These are phyloP conservation scores for Leucophenga varia DNA, from an alignment of 1,140 invertebrate genomes.

Conservation along the genomic window DNA sequence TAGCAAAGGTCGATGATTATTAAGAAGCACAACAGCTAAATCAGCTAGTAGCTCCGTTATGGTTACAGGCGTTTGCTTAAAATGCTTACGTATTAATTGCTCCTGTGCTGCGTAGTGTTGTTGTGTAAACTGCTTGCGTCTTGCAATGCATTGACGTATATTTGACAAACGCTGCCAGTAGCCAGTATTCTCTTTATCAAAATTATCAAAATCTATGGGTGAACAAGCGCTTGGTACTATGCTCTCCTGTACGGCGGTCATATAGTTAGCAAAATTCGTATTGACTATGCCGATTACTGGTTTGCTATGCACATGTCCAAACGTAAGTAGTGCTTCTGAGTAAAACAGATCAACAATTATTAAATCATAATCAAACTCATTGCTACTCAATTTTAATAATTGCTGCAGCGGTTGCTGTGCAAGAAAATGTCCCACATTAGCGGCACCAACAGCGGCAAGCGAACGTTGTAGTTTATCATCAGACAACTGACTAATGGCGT, in stretches of 20 bases:
- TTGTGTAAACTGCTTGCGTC: constrained; percentile 29
- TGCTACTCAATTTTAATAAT: constrained; percentile 22
- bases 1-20: constrained; percentile 49
- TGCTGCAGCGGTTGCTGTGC: constrained; percentile 24
- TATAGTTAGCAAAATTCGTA: constrained; percentile 42
- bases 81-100: constrained; percentile 37
- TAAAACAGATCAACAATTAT: constrained; percentile 57
- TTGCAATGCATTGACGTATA: constrained; percentile 25
- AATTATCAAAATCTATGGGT: constrained; percentile 29
- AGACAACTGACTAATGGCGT: constrained; percentile 21
- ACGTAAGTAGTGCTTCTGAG: constrained; percentile 55
- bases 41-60: constrained; percentile 58
- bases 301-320: constrained; percentile 52
- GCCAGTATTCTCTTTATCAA: constrained; percentile 11
- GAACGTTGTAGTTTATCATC: constrained; percentile 23
- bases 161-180: constrained; percentile 29
- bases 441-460: constrained; percentile 28
- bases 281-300: constrained; percentile 55
- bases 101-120: constrained; percentile 37
- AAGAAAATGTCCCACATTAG: constrained; percentile 37
- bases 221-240: constrained; percentile 43
- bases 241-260: constrained; percentile 39
- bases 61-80: constrained; percentile 19
- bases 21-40: constrained; percentile 50
- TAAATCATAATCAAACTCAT: constrained; percentile 56